These are phyloP conservation scores for Hemitrygon akajei DNA, from an alignment of 2,797 vertebrate species.

Conservation along the genomic window DNA sequence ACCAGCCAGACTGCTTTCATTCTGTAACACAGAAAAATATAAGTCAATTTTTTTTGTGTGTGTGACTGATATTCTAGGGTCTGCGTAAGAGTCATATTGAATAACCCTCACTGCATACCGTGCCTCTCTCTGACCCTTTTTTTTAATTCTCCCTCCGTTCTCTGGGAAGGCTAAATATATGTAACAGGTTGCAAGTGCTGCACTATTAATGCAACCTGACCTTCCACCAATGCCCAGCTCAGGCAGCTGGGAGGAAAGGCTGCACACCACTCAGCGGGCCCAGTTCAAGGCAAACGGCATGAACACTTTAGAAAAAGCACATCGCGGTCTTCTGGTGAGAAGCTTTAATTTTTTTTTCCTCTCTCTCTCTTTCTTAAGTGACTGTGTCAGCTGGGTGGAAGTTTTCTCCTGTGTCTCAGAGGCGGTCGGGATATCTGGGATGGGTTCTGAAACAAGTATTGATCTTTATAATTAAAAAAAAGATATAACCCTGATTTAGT, in stretches of 20 bases:
- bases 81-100: constrained; percentile 29
- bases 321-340: constrained; percentile 53
- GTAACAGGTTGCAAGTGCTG: constrained; percentile 57
- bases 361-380: neutral
- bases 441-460: neutral
- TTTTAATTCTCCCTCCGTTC: constrained; percentile 39
- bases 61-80: neutral
- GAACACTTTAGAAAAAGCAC: constrained; percentile 53
- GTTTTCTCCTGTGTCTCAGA: neutral
- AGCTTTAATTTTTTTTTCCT: neutral
- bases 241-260: constrained; percentile 44
- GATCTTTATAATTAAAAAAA: neutral
- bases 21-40: neutral
- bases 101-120: neutral
- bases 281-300: constrained; percentile 45
- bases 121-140: constrained; percentile 35
- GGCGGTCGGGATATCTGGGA: no score
- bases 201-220: constrained; percentile 61
- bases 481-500: neutral
- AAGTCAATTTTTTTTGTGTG: neutral
- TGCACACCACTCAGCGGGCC: constrained; percentile 45
- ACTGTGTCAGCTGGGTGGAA: neutral
- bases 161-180: constrained; percentile 61
- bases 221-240: constrained; percentile 47
- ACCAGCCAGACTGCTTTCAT: neutral